These are phyloP conservation scores for Pantherophis guttatus DNA, from an alignment of 2,113 vertebrate species.

Conservation along the genomic window DNA sequence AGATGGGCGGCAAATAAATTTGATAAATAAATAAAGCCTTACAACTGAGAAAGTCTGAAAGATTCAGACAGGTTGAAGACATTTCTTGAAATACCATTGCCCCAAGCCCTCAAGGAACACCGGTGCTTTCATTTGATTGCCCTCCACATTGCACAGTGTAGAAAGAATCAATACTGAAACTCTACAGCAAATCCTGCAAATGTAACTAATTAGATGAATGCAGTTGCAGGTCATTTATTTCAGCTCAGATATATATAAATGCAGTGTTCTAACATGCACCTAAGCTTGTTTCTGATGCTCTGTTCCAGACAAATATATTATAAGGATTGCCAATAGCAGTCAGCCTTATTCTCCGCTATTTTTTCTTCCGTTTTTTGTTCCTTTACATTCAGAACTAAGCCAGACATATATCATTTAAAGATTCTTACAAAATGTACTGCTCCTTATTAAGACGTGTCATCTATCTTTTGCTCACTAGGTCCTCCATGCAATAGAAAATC, in stretches of 20 bases:
- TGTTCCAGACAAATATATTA: conserved; percentile 39
- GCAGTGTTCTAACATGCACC: conserved; percentile 9
- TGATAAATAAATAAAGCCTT: not conserved
- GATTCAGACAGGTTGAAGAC: not conserved
- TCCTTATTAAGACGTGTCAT: not conserved
- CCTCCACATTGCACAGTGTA: conserved; percentile 23
- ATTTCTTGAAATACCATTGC: not conserved
- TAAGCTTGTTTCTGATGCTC: not conserved
- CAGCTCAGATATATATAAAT: not conserved
- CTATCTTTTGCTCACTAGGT: not conserved
- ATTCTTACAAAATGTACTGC: not conserved
- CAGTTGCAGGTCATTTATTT: conserved; percentile 24
- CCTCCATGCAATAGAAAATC: not conserved
- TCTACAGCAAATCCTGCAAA: conserved; percentile 32
- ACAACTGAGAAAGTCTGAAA: not conserved
- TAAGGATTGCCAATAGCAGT: conserved; percentile 27
- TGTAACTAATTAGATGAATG: conserved; percentile 36
- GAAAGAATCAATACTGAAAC: conserved; percentile 52
- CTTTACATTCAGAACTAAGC: not conserved
- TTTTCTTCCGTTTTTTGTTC: not conserved
- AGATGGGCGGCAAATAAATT: not conserved
- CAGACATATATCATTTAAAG: not conserved
- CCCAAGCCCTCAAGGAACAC: conserved; percentile 11
- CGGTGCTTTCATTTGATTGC: conserved; percentile 30
- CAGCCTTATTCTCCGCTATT: fast-evolving